Conservation (phyloP, 2,797 vertebrate species). For the Ceryle rudis region DNA sequence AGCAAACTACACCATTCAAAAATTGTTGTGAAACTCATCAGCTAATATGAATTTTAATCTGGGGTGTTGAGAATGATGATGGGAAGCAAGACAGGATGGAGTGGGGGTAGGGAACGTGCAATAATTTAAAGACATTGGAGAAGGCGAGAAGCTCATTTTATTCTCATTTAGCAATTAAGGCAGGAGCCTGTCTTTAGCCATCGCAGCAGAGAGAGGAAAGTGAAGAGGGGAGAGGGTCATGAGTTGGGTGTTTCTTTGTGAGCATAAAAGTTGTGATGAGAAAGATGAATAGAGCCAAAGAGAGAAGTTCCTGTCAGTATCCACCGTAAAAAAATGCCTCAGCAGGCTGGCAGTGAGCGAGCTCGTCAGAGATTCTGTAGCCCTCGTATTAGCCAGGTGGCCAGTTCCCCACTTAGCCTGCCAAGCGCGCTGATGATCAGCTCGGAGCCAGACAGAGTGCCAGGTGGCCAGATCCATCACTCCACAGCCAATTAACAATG, state of each 20-base stretch:
- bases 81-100: neutral
- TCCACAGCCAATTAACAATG: slow-evolving; percentile 53
- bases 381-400: slow-evolving; percentile 62
- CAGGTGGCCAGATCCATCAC: slow-evolving; percentile 66
- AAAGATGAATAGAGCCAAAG: neutral
- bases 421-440: neutral
- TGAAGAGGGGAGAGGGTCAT: neutral
- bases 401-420: slow-evolving; percentile 57
- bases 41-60: neutral
- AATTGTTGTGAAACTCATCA: neutral
- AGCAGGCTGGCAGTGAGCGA: neutral
- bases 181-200: neutral
- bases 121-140: neutral
- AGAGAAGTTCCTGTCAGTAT: neutral
- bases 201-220: neutral
- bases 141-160: neutral
- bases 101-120: neutral
- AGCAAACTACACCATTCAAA: neutral
- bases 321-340: neutral
- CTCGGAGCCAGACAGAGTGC: slow-evolving; percentile 58
- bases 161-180: slow-evolving; percentile 9
- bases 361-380: neutral
- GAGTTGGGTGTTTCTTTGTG: neutral
- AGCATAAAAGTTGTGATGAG: neutral
- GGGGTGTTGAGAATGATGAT: neutral